Conservation (phyloP, 1,140 invertebrate genomes). For the Bombus sylvicola region DNA sequence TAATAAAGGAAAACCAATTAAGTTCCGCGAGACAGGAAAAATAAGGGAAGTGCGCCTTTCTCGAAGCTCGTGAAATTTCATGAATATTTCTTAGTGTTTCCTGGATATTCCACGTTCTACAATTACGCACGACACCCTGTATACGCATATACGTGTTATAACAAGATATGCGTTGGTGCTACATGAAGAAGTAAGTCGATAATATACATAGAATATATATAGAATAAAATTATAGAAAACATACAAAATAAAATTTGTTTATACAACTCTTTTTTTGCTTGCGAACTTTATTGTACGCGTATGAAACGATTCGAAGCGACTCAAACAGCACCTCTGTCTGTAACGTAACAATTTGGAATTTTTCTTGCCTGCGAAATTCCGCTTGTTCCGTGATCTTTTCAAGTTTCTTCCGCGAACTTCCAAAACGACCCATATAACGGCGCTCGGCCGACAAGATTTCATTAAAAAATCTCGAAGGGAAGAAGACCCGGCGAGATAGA, state of each 20-base stretch:
- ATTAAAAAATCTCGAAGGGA: conserved; percentile 39
- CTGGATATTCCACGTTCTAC: neutral
- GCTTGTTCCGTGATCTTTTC: neutral
- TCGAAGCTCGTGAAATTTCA: neutral
- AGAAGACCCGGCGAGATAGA: neutral
- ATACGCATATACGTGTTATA: neutral
- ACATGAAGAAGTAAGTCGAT: neutral
- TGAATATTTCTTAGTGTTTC: conserved; percentile 10
- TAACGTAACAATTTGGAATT: neutral
- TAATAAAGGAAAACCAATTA: conserved; percentile 11
- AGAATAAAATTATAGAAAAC: too few species aligned
- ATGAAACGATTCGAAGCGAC: too few species aligned
- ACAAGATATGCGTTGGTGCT: neutral
- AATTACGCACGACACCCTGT: neutral
- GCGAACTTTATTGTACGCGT: too few species aligned
- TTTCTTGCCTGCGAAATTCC: neutral
- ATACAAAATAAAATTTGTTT: neutral
- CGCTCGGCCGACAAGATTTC: conserved; percentile 31
- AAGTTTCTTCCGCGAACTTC: conserved; percentile 6
- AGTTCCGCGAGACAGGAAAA: neutral
- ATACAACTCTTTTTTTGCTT: too few species aligned
- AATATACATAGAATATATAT: neutral
- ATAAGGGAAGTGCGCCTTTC: neutral
- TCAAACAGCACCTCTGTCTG: too few species aligned
- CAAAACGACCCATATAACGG: conserved; percentile 15